A percentile compares a stretch with the other conserved stretches of the same genome.
Evolutionary conservation across 2,113 vertebrate genomes (phyloP).

Genomic region (Cricetomys ansorgei): DNA sequence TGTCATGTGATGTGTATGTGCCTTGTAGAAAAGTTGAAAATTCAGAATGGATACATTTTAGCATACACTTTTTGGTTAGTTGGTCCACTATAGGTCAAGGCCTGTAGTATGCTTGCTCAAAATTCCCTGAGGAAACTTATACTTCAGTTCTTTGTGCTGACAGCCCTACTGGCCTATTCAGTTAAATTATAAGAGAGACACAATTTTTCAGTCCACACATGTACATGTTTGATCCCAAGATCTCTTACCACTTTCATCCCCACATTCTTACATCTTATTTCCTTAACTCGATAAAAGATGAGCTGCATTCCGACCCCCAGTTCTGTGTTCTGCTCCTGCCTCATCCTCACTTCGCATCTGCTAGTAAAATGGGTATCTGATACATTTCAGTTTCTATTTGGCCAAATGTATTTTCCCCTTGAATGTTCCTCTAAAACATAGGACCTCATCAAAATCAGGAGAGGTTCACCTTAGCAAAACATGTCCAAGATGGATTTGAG

Average conservation of each 20-base stretch:
- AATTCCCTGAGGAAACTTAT: not conserved
- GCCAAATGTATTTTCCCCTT: not conserved
- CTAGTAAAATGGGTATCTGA: no score
- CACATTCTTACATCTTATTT: not conserved
- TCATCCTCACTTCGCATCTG: not conserved
- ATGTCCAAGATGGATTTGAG: not conserved
- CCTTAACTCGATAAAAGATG: not conserved
- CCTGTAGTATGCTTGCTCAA: rapidly evolving
- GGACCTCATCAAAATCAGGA: not conserved
- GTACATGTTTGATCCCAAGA: not conserved
- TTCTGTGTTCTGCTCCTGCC: not conserved
- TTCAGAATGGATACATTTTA: not conserved
- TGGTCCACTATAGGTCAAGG: not conserved
- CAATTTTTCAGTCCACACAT: not conserved
- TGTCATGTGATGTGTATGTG: not conserved
- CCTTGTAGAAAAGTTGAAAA: not conserved
- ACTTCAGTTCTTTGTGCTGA: not conserved
- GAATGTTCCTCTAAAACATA: not conserved
- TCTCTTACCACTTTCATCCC: not conserved
- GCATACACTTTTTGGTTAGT: not conserved
- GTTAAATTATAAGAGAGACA: not conserved
- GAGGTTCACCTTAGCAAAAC: not conserved
- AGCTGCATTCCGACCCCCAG: not conserved
- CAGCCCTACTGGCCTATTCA: not conserved
- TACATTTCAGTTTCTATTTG: not conserved